These are phyloP conservation scores for Mormyrus proboscirostris DNA, from an alignment of 2,797 vertebrate species.

Conservation along the genomic window DNA sequence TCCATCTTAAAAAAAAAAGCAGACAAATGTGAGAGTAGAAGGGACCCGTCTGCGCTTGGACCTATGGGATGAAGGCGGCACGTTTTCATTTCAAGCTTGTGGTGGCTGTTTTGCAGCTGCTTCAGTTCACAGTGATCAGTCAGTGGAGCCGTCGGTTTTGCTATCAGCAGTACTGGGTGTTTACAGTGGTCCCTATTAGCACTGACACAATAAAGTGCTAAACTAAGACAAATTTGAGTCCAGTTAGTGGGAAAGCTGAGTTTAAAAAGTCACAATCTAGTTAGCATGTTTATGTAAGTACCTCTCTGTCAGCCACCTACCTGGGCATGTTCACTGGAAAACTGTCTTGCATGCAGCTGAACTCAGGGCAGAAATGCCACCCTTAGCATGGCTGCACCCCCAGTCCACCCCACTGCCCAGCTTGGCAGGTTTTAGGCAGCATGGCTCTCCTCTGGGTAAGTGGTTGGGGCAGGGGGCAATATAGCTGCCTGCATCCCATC, in stretches of 20 bases:
- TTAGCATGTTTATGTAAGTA: not conserved
- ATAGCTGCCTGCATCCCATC: slow-evolving; percentile 53
- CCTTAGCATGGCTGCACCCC: slow-evolving; percentile 34
- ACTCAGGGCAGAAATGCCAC: not conserved
- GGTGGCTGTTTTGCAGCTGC: not conserved
- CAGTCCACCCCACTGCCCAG: not conserved
- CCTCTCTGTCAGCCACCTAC: not conserved
- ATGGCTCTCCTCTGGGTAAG: slow-evolving; percentile 52
- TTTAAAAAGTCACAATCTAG: not conserved
- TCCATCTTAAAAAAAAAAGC: not conserved
- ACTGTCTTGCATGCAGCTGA: not conserved
- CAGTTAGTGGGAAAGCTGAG: not conserved
- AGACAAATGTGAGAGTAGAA: not conserved
- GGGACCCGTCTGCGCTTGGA: not conserved
- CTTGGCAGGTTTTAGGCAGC: slow-evolving; percentile 46
- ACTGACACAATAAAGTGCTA: not conserved
- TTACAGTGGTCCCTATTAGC: not conserved
- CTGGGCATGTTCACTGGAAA: not conserved
- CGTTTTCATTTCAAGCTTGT: not conserved
- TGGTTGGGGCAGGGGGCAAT: slow-evolving; percentile 30
- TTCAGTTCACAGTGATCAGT: not conserved
- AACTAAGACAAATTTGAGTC: not conserved
- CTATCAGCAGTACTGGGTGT: not conserved
- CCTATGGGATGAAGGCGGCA: not conserved
- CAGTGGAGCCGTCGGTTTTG: not conserved